Conservation (phyloP, 2,888 invertebrate species). For the Drosophila recens region DNA sequence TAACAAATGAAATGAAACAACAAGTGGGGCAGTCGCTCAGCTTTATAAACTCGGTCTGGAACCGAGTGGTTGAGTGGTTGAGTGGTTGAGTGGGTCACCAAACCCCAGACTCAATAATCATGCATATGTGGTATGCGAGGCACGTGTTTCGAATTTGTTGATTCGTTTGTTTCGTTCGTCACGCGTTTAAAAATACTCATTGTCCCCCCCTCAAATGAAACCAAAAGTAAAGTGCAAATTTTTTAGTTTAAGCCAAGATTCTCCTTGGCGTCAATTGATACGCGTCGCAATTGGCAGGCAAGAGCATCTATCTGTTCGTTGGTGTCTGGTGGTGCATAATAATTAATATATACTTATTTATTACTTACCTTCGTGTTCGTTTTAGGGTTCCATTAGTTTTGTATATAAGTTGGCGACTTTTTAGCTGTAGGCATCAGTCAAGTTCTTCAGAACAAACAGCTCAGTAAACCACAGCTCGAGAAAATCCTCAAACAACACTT, state of each 20-base stretch:
- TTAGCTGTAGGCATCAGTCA: slow-evolving; percentile 73
- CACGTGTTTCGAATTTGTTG: slow-evolving; percentile 50
- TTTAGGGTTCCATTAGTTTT: slow-evolving; percentile 33
- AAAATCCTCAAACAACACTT: slow-evolving; percentile 32
- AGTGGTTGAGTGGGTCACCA: slow-evolving; percentile 54
- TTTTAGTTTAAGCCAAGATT: slow-evolving; percentile 42
- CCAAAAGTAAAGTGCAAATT: slow-evolving; percentile 73
- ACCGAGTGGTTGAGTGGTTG: slow-evolving; percentile 27
- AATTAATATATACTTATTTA: slow-evolving; percentile 26
- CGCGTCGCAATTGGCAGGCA: slow-evolving; percentile 46
- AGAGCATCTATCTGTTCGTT: slow-evolving; percentile 30
- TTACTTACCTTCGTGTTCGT: slow-evolving; percentile 37
- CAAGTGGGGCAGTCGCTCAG: slow-evolving; percentile 45
- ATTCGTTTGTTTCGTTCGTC: slow-evolving; percentile 56
- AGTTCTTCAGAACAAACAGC: slow-evolving; percentile 72
- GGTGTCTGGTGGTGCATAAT: slow-evolving; percentile 58
- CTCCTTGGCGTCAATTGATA: slow-evolving; percentile 70
- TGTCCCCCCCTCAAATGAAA: slow-evolving; percentile 61
- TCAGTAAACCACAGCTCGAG: slow-evolving; percentile 22
- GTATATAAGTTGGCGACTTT: slow-evolving; percentile 72
- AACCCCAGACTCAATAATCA: slow-evolving; percentile 20
- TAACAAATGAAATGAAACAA: slow-evolving; percentile 76
- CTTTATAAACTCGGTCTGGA: slow-evolving; percentile 65
- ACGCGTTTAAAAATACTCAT: slow-evolving; percentile 69
- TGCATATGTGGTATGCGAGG: slow-evolving; percentile 38